Conservation (phyloP, 2,888 invertebrate genomes). For the Malthinus seriepunctatus region DNA sequence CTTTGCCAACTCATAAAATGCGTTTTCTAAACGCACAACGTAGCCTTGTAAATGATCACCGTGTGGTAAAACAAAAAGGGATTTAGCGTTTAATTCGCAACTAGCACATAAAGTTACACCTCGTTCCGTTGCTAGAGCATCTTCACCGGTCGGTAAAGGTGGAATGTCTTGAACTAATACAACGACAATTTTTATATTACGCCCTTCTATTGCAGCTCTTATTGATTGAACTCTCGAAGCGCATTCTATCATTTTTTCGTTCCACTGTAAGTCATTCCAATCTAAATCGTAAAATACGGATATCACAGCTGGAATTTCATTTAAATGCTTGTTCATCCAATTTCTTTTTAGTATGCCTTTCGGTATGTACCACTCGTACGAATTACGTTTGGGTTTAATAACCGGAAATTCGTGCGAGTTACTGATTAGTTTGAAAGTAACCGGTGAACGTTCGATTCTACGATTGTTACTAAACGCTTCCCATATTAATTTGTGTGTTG, state of each 20-base stretch:
- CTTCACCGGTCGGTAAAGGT: constrained; percentile 77
- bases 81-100: constrained; percentile 90
- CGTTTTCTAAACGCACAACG: constrained; percentile 82
- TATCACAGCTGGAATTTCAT: constrained; percentile 87
- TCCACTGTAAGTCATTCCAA: constrained; percentile 95
- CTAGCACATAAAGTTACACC: constrained; percentile 88
- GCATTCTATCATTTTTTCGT: constrained; percentile 93
- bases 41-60: constrained; percentile 83
- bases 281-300: constrained; percentile 96
- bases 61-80: constrained; percentile 84
- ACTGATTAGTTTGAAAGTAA: constrained; percentile 81
- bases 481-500: constrained; percentile 90
- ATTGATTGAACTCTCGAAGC: constrained; percentile 85
- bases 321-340: constrained; percentile 94
- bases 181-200: constrained; percentile 78
- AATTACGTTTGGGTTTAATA: constrained; percentile 82
- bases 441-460: constrained; percentile 77
- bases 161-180: constrained; percentile 88
- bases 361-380: constrained; percentile 95
- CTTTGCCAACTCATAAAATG: constrained; percentile 91
- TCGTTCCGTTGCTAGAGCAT: constrained; percentile 84
- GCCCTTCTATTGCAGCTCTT: constrained; percentile 72
- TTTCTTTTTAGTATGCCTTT: constrained; percentile 92
- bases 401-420: constrained; percentile 87
- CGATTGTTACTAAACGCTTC: constrained; percentile 87